Evolutionary conservation across 2,888 invertebrate genomes (phyloP).

Genomic region (Ecdyonurus torrentis): DNA sequence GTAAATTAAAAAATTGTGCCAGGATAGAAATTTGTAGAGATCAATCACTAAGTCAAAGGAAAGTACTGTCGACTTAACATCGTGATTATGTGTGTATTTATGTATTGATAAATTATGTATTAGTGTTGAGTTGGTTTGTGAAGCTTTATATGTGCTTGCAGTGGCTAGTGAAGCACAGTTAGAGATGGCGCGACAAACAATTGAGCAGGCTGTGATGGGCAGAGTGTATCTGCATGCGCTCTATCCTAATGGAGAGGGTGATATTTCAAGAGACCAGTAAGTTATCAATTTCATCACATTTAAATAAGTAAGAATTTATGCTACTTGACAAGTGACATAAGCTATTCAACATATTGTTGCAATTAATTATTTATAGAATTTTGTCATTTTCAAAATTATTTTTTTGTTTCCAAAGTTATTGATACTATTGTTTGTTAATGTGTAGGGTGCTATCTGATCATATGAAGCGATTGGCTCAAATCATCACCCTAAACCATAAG

Average conservation of each 20-base stretch:
- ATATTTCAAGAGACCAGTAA: slow-evolving; percentile 77
- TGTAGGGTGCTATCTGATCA: slow-evolving; percentile 80
- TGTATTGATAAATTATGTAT: too few species aligned
- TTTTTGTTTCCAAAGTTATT: too few species aligned
- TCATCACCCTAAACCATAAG: slow-evolving; percentile 62
- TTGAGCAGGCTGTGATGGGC: slow-evolving; percentile 84
- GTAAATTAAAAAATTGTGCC: too few species aligned
- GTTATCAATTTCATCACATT: too few species aligned
- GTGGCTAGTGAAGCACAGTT: slow-evolving; percentile 54
- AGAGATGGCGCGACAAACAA: slow-evolving; percentile 58
- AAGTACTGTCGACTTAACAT: too few species aligned
- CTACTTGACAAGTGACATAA: not conserved
- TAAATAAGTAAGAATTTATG: slow-evolving; percentile 7
- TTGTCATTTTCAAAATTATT: too few species aligned
- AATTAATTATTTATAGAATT: not conserved
- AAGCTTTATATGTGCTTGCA: too few species aligned
- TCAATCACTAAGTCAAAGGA: too few species aligned
- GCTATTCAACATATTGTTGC: not conserved
- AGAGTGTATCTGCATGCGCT: slow-evolving; percentile 82
- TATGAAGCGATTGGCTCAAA: slow-evolving; percentile 59
- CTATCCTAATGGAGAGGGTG: slow-evolving; percentile 94
- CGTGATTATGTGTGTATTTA: too few species aligned
- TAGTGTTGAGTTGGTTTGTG: too few species aligned
- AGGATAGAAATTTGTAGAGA: too few species aligned
- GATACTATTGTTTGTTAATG: too few species aligned